These are phyloP conservation scores for Carterocephalus palaemon DNA, from an alignment of 2,888 invertebrate species.

Conservation along the genomic window DNA sequence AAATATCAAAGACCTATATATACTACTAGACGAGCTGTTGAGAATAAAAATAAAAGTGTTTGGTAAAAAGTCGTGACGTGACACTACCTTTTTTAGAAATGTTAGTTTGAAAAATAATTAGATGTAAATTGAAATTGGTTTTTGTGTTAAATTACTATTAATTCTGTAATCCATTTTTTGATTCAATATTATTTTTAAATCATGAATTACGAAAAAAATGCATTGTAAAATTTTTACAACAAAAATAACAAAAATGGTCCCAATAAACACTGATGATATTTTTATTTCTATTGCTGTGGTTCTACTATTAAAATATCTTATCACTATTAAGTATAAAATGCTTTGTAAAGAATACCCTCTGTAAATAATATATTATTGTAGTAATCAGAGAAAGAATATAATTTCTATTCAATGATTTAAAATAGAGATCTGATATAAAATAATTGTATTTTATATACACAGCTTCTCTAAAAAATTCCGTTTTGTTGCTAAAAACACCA, in stretches of 20 bases:
- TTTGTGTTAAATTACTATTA: no score
- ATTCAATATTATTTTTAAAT: no score
- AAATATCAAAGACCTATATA: no score
- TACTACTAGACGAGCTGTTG: no score
- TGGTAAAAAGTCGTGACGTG: no score
- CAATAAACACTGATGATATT: slow-evolving; percentile 15
- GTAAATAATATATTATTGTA: slow-evolving; percentile 12
- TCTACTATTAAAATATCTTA: slow-evolving; percentile 7
- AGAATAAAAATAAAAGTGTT: no score
- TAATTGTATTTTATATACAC: background rate
- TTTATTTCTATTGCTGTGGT: slow-evolving; percentile 14
- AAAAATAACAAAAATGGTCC: slow-evolving; percentile 26
- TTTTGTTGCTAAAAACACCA: slow-evolving; percentile 1
- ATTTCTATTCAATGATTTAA: slow-evolving; percentile 6
- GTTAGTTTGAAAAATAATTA: no score
- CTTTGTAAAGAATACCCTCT: slow-evolving; percentile 9
- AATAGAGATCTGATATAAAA: slow-evolving; percentile 12
- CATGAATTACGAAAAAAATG: no score
- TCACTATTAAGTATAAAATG: slow-evolving; percentile 12
- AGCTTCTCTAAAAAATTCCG: background rate
- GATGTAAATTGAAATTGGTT: no score
- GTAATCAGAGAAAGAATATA: slow-evolving; percentile 12
- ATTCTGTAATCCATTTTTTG: no score
- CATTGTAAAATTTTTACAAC: no score
- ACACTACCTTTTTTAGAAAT: no score